These are phyloP conservation scores for Omphaloscelis lunosa DNA, from an alignment of 2,888 invertebrate genomes.

Conservation along the genomic window DNA sequence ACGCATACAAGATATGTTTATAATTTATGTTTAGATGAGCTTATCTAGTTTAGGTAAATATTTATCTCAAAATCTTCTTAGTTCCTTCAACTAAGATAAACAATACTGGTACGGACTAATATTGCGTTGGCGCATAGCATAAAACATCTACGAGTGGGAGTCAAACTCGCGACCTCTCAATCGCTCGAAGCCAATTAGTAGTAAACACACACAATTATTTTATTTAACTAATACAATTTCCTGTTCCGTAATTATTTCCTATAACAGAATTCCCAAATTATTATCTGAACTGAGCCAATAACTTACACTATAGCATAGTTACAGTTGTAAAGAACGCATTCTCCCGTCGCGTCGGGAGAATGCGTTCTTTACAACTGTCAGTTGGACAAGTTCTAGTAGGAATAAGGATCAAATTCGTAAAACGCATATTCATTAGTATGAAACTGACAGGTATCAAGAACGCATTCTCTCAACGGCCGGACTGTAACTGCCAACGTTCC, in stretches of 20 bases:
- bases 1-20: background rate
- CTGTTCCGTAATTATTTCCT: background rate
- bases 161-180: conserved; percentile 15
- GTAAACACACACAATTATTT: conserved; percentile 12
- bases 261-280: conserved; percentile 23
- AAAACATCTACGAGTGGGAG: conserved; percentile 3
- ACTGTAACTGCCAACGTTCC: conserved; percentile 20
- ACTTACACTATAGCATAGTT: conserved; percentile 1
- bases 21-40: background rate
- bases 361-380: too few species aligned
- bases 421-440: too few species aligned
- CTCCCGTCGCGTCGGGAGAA: too few species aligned
- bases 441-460: too few species aligned
- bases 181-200: background rate
- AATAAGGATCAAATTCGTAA: too few species aligned
- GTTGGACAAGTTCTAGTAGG: too few species aligned
- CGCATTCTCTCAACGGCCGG: too few species aligned
- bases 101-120: background rate
- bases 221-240: conserved; percentile 10
- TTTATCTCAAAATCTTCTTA: background rate
- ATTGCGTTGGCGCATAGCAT: background rate
- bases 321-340: too few species aligned
- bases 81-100: background rate
- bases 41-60: background rate
- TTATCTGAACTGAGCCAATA: conserved; percentile 1